Base-by-base conservation (phyloP, 2,797 vertebrate species). In the Iguana delicatissima region DNA sequence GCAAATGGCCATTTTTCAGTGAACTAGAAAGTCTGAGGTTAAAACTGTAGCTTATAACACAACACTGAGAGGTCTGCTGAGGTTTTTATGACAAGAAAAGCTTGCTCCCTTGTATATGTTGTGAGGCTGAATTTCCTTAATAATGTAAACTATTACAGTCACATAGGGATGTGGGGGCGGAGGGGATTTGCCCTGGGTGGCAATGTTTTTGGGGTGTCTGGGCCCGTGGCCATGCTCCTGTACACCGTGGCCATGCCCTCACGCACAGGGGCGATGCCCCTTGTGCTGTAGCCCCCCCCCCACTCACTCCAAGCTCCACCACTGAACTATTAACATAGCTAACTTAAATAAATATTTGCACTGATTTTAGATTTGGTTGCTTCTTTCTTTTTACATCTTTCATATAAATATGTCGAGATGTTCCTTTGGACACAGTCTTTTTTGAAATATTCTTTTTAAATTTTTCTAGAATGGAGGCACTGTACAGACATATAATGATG, bases 401-500 rank as follows among this genome's bases (percentile, higher is more conserved):
- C 42, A 62, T 84, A 89, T 84, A 88, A 72, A 89, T 35, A 86
- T 0, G 87, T 42, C 52, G 84, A 80, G 10, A 5, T 1, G 86
- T 89, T 91, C 80, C 73, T 85, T 76, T 80, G 87, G 35, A 92
- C 94, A 96, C 95, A 94, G 95, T 94, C 93, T 94, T 92, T 96
- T 92, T 95, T 96, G 93, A 96, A 96, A 88, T 94, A 88, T 94
- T 94, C 69, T 90, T 64, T 85, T 96, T 94, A 90, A 96, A 88
- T 97, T 94, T 93, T 96, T 96, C 89, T 97, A 99, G 99, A 99
- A 97, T 95, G 99, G 99, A 67, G 99, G 99, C 57, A 95, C 98
- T 95, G 98, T 99, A 94, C 98, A 99, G 97, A 98, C 96, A 16
- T 99, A 98, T 92, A 98, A 98, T 84, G 98, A 99, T 87, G 99